Conservation (phyloP, 2,113 vertebrate species). For the Cyrtonyx montezumae region DNA sequence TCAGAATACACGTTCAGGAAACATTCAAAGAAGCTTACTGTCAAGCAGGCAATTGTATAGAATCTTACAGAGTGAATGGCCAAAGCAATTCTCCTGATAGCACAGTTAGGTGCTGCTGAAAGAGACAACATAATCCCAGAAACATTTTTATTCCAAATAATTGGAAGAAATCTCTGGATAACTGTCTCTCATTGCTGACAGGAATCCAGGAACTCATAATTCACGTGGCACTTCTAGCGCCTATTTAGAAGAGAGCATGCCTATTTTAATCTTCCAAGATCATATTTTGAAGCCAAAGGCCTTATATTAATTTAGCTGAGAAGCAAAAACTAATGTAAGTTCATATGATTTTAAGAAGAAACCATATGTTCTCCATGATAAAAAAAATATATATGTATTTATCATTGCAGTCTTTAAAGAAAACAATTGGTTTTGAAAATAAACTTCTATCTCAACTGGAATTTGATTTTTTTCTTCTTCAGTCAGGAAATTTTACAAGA, state of each 20-base stretch:
- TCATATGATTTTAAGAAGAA: slow-evolving; percentile 11
- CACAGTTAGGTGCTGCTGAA: slow-evolving; percentile 15
- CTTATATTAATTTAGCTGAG: not conserved
- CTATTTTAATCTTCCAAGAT: not conserved
- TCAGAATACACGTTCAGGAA: not conserved
- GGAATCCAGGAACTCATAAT: slow-evolving; percentile 4
- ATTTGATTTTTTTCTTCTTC: not conserved
- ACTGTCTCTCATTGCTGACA: not conserved
- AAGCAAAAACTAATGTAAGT: not conserved
- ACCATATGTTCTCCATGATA: slow-evolving; percentile 5
- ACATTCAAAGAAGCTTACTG: slow-evolving; percentile 28
- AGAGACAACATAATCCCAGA: slow-evolving; percentile 45
- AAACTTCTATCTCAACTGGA: not conserved
- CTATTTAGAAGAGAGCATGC: not conserved
- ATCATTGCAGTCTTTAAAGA: not conserved
- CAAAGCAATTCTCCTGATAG: not conserved
- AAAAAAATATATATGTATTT: not conserved
- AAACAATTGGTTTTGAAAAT: slow-evolving; percentile 21
- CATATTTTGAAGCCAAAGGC: not conserved
- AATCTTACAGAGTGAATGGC: slow-evolving; percentile 16
- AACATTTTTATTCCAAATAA: slow-evolving; percentile 57
- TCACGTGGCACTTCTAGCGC: not conserved
- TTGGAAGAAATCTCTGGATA: slow-evolving; percentile 49
- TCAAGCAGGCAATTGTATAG: not conserved
- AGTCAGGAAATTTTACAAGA: not conserved